phyloP scores from a whole-genome alignment of 2,113 vertebrate species.

The Lethenteron reissneri region DNA sequence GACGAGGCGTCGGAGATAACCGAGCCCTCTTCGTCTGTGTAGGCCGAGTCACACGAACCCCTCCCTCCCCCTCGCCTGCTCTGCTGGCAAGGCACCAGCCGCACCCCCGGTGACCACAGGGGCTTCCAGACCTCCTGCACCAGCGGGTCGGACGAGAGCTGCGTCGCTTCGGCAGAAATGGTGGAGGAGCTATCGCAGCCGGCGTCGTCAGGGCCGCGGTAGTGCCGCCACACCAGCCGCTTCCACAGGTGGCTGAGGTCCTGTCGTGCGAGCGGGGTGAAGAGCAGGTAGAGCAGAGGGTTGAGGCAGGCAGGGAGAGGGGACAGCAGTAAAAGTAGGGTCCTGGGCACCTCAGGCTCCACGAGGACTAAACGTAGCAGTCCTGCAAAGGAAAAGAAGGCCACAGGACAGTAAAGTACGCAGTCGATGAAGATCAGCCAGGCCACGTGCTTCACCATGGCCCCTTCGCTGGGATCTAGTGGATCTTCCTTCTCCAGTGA shows the following conservation, averaged over 20 bases:
- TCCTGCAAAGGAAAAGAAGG: slow-evolving; percentile 65
- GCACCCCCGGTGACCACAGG: no score
- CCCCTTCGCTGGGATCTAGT: slow-evolving; percentile 17
- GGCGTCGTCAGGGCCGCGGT: no score
- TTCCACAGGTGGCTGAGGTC: slow-evolving; percentile 40
- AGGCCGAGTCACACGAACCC: slow-evolving; percentile 66
- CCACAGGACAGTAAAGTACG: slow-evolving; percentile 62
- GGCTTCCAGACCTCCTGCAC: no score
- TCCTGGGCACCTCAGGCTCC: slow-evolving; percentile 48
- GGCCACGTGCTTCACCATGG: slow-evolving; percentile 59
- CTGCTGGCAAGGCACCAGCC: slow-evolving; percentile 31
- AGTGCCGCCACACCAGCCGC: slow-evolving; percentile 6
- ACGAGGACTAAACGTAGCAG: slow-evolving; percentile 45
- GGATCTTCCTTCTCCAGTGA: slow-evolving; percentile 31
- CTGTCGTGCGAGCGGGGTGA: slow-evolving; percentile 60
- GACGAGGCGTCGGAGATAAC: slow-evolving; percentile 78
- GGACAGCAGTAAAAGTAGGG: slow-evolving; percentile 50
- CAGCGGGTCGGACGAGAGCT: no score
- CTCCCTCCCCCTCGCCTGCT: slow-evolving; percentile 60
- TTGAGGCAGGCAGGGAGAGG: slow-evolving; percentile 68
- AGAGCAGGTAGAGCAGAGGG: slow-evolving; percentile 72
- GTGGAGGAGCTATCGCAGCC: no score
- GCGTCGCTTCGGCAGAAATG: no score
- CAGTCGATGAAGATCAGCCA: slow-evolving; percentile 73
- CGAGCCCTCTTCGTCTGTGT: slow-evolving; percentile 73